Evolutionary conservation across 2,797 vertebrate genomes (phyloP), one percentile per base, ranked within the genome.

Genomic region (Hypotaenidia philippensis): DNA sequence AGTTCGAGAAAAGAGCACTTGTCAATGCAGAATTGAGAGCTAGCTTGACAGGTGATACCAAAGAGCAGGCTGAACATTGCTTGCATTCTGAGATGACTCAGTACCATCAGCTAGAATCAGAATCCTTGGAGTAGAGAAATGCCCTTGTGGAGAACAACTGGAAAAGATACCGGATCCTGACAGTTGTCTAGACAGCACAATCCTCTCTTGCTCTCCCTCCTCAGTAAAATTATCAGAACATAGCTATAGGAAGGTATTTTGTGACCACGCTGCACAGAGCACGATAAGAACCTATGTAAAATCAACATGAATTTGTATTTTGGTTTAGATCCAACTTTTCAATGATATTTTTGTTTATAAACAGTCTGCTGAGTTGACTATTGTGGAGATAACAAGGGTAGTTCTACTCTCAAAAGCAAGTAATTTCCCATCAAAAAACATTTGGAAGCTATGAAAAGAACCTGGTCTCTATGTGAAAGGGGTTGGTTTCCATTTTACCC

Each of bases 111-210:
- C 27, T 15, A 40, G 40, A 87, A 82, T 59, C 64, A 60, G 59
- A 74, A 79, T 44, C 41, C 18, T 44, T 8, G 18, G 41, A 44
- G 41, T 9, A 5, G 18, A 19, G 41, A 44, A 44, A 44, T 72
- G 14, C 23, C 71, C 15, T 68, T 0, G 0, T 4, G 21, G 22
- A 40, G 40, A 70, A 52, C 0, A 5, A 22, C 60, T 55, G 31
- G 64, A 74, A 45, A 66, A 64, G 34, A 45, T 11, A 70, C 6
- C 57, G 34, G 26, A 2, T 68, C 34, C 52, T 90, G 56, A 55
- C 11, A n/a, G 31, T 59, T 83, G 40, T 47, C 36, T 56, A 34
- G 32, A 26, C 85, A 47, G 47, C 29, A 20, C 56, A 29, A 14
- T 17, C 4, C 26, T 53, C n/a, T 77, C 20, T 52, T 83, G 31